A percentile compares a stretch with the other conserved stretches of the same genome.
Evolutionary conservation across 1,140 invertebrate genomes (phyloP).

Genomic region (Pogonomyrmex californicus): DNA sequence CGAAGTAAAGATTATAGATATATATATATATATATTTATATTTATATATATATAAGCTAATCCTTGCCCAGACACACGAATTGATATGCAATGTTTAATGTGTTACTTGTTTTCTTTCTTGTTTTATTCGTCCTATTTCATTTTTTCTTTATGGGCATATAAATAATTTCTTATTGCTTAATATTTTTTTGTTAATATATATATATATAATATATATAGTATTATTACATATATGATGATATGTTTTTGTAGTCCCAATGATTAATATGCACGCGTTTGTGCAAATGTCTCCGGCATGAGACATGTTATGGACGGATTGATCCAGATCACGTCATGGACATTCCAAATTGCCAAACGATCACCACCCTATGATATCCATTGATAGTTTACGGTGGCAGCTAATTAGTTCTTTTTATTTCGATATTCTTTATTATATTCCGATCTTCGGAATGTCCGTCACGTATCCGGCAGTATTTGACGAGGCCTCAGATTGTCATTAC

Average conservation of each 20-base stretch:
- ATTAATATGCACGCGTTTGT: conserved; percentile 87
- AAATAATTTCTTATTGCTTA: conserved; percentile 87
- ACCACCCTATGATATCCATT: neutral
- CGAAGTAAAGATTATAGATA: conserved; percentile 83
- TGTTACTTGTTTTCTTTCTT: conserved; percentile 68
- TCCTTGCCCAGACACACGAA: conserved; percentile 86
- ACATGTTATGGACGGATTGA: conserved; percentile 87
- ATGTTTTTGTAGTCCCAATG: conserved; percentile 88
- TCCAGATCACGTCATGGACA: conserved; percentile 81
- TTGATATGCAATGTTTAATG: conserved; percentile 85
- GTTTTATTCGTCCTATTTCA: conserved; percentile 56
- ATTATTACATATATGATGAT: conserved; percentile 86
- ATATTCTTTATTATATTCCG: conserved; percentile 19
- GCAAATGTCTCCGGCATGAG: conserved; percentile 84
- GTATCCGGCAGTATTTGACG: conserved; percentile 85
- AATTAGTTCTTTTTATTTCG: neutral
- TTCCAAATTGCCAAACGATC: conserved; percentile 79
- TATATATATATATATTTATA: conserved; percentile 78
- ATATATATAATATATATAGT: conserved; percentile 69
- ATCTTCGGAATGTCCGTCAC: conserved; percentile 80
- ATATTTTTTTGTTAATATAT: conserved; percentile 78
- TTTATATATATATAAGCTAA: conserved; percentile 82
- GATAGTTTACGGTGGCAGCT: conserved; percentile 3
- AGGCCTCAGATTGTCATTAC: conserved; percentile 86
- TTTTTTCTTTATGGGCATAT: conserved; percentile 82